Conservation (phyloP, 2,888 invertebrate species). For the Tachina grossa region DNA sequence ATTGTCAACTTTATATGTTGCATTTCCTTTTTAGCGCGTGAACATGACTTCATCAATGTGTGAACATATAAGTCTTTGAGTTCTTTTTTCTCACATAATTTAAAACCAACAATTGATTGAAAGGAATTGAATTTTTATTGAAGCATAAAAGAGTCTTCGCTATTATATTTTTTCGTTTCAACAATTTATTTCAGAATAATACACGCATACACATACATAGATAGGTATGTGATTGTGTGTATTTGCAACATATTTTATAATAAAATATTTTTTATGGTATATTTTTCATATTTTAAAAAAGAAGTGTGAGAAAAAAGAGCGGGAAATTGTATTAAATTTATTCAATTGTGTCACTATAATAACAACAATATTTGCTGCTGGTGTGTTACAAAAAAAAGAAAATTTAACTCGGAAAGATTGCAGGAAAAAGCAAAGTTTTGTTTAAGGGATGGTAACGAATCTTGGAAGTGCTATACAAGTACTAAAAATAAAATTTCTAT, state of each 20-base stretch:
- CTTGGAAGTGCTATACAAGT: not conserved
- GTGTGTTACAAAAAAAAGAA: constrained; percentile 49
- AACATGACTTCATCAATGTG: constrained; percentile 10
- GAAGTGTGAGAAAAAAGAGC: constrained; percentile 4
- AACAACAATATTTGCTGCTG: constrained; percentile 68
- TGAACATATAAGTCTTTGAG: not conserved
- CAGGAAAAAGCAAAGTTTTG: not conserved
- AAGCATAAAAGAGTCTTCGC: constrained; percentile 70
- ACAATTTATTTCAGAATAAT: constrained; percentile 16
- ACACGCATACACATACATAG: not conserved
- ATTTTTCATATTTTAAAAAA: constrained; percentile 42
- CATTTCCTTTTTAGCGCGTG: not conserved
- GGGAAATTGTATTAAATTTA: constrained; percentile 68
- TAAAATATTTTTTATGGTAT: constrained; percentile 46
- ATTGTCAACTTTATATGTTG: not conserved
- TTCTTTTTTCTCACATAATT: constrained; percentile 53
- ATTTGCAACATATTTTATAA: constrained; percentile 52
- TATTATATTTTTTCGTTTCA: constrained; percentile 23
- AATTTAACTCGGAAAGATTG: constrained; percentile 4
- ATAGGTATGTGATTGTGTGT: not conserved
- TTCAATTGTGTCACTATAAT: constrained; percentile 71
- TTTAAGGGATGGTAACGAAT: not conserved
- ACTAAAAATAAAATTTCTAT: not conserved
- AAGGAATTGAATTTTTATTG: constrained; percentile 74
- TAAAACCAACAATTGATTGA: constrained; percentile 70